Evolutionary conservation across 1,140 invertebrate genomes (phyloP), one percentile per base, ranked within the genome.

Genomic region (Lepidurus arcticus): DNA sequence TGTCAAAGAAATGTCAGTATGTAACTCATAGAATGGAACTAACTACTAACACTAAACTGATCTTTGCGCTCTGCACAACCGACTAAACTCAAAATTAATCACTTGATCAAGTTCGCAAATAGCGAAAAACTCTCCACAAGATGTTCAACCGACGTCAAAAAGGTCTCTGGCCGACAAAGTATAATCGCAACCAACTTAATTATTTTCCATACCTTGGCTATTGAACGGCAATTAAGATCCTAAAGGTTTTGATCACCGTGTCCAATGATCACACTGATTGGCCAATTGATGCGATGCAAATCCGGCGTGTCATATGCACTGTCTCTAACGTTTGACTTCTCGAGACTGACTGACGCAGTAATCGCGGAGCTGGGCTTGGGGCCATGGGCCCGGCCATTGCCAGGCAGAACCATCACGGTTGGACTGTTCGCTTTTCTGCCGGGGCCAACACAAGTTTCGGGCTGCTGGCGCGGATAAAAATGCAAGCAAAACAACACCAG

Each of bases 211-310:
- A 65, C 53, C 53, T 65, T 13, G 16, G 16, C 16, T 65, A n/a
- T 65, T n/a, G 16, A 65, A n/a, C 53, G 21, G 53, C 53, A 65
- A 65, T 65, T 65, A 65, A 65, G 53, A 65, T 65, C 53, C 53
- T 65, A n/a, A 65, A 65, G 16, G 53, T 13, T n/a, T 65, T 65
- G 53, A 65, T 65, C 53, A 65, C 53, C 53, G 53, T 65, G 53
- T 65, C 34, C 16, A 65, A 13, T 65, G 53, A 65, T 65, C 9
- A 34, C 53, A 65, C 53, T 65, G 53, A 65, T 65, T 65, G n/a
- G 53, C 53, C 53, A 65, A 65, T 65, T 65, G 16, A 65, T 13
- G 53, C 53, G 53, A 21, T 65, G 53, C 53, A 65, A 65, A 65
- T 65, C 53, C 53, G 21, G 53, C n/a, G 53, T 65, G 13, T 65